Evolutionary conservation across 2,888 invertebrate genomes (phyloP).

Genomic region (Lithophane ornitopus): DNA sequence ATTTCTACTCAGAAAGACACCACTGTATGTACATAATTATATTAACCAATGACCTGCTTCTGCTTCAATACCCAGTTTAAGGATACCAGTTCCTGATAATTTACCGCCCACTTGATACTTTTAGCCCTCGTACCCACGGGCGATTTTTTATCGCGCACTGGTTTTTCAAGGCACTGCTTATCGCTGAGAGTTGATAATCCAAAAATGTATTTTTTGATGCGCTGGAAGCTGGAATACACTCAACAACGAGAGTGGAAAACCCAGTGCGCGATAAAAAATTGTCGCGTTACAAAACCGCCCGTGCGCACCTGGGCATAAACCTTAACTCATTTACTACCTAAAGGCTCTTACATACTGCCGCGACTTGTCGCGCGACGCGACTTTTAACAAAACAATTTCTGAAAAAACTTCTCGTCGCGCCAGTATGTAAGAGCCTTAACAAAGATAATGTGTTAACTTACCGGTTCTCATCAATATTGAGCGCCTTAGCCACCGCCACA

Average conservation of each 20-base stretch:
- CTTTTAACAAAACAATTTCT: too few relatives aligned
- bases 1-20: neutral
- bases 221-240: neutral
- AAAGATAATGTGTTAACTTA: constrained; percentile 70
- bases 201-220: neutral
- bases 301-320: too few relatives aligned
- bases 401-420: too few relatives aligned
- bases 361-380: too few relatives aligned
- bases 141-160: neutral
- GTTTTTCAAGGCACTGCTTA: neutral
- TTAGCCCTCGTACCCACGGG: neutral
- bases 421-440: too few relatives aligned
- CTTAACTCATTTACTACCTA: too few relatives aligned
- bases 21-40: too few relatives aligned
- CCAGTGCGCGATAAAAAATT: too few relatives aligned
- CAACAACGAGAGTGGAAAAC: neutral
- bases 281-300: too few relatives aligned
- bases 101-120: neutral
- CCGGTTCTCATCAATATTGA: constrained; percentile 91
- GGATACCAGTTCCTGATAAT: neutral
- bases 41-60: neutral
- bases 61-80: neutral
- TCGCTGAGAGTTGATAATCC: neutral
- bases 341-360: too few relatives aligned
- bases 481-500: constrained; percentile 87